Percentiles rank a stretch among this genome's conserved stretches.
Conservation (phyloP, 2,888 invertebrate species). For the Cheilosia vernalis region DNA sequence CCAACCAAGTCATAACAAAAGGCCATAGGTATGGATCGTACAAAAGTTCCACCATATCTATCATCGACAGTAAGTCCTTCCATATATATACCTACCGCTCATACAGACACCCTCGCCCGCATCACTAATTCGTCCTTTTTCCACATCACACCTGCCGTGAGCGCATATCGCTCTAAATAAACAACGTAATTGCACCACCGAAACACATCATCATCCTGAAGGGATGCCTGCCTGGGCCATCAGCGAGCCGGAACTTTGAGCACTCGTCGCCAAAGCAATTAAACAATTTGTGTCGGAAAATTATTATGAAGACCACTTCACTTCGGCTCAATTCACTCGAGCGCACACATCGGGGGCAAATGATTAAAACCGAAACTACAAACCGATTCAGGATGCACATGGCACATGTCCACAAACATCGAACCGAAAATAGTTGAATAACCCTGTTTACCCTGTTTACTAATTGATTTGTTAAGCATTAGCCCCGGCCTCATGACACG, state of each 20-base stretch:
- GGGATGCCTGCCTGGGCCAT: not conserved
- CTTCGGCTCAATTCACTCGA: slow-evolving; percentile 24
- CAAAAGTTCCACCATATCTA: no score
- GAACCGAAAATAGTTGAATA: slow-evolving; percentile 59
- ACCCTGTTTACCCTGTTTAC: slow-evolving; percentile 60
- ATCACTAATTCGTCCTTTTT: not conserved
- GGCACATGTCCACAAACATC: not conserved
- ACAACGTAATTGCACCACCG: slow-evolving; percentile 4
- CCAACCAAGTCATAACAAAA: no score
- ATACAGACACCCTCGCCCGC: not conserved
- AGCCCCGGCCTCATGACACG: slow-evolving; percentile 31
- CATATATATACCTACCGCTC: no score
- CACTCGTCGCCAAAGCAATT: slow-evolving; percentile 47
- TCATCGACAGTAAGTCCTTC: no score
- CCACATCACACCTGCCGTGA: slow-evolving; percentile 2
- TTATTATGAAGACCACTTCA: slow-evolving; percentile 50
- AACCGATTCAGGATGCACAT: slow-evolving; percentile 33
- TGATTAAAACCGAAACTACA: slow-evolving; percentile 58
- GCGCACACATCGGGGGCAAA: not conserved
- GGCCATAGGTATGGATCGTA: no score
- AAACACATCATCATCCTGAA: not conserved
- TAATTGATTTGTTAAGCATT: slow-evolving; percentile 63
- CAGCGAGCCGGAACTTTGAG: not conserved
- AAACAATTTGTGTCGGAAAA: slow-evolving; percentile 50
- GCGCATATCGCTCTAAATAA: not conserved